Base-by-base conservation (phyloP, 2,888 invertebrate species). In the Thymelicus lineola region DNA sequence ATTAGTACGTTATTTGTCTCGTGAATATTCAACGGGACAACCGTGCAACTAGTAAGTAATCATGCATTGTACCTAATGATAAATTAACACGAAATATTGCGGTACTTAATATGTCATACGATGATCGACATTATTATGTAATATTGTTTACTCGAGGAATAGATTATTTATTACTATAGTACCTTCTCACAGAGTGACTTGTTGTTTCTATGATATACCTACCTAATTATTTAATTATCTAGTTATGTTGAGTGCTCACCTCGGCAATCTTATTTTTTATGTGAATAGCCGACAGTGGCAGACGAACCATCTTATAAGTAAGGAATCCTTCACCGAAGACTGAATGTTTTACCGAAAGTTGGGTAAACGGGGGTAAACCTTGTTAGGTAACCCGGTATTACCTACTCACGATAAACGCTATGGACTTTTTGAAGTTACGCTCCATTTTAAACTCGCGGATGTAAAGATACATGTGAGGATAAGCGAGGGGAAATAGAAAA, bases 1-100 rank as follows among this genome's bases (percentile, higher is more conserved):
- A 62, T 48, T 48, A 48, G 7, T 35, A 62, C 48, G 42, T 17
- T 62, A 36, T 62, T 48, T 62, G 62, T 48, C 62, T 62, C 46
- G 62, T 62, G 15, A 62, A 62, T 62, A 48, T 62, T 62, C 48
- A 50, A 35, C 35, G 35, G 48, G 48, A 50, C 15, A 62, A 15
- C 15, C 28, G 35, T 48, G 46, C 35, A 12, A 35, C 48, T 1
- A 48, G 28, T 15, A 48, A 48, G 28, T 15, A 48, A 48, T 50
- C 9, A 48, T 62, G 36, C 15, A 28, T 35, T 15, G 46, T 28
- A 28, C 5, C 28, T 28, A 28, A 61, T 61, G 14, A 20, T 46
- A 62, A 62, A 62, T 48, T 36, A 62, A 62, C 48, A 35, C 48
- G 14, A 48, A 48, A 62, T 48, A 35, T 20, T 48, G 4, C 20